A percentile compares a stretch with the other conserved stretches of the same genome.
Evolutionary conservation across 2,797 vertebrate genomes (phyloP).

Genomic region (Enteromius viviparus): DNA sequence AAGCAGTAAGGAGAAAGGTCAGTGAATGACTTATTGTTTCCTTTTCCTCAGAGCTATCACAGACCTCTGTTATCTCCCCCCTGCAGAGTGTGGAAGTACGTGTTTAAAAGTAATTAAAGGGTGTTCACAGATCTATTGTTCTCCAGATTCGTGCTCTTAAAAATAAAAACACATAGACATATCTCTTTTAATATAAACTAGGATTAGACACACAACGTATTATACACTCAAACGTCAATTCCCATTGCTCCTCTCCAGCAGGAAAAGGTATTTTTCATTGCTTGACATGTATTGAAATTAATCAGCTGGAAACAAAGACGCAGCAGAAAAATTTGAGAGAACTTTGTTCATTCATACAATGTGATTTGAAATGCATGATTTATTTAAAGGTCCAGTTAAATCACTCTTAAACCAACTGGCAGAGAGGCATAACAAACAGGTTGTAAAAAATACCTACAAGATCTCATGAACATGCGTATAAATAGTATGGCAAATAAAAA

Average conservation of each 20-base stretch:
- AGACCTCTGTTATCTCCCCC: slow-evolving; percentile 69
- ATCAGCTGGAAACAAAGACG: slow-evolving; percentile 46
- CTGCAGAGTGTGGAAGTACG: slow-evolving; percentile 73
- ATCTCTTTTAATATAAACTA: slow-evolving; percentile 4
- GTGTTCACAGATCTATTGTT: slow-evolving; percentile 57
- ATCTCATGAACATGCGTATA: no score
- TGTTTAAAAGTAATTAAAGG: slow-evolving; percentile 62
- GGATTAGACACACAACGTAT: neutral
- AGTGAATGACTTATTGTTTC: slow-evolving; percentile 72
- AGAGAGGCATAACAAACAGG: no score
- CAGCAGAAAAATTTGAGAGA: slow-evolving; percentile 40
- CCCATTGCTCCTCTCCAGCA: slow-evolving; percentile 40
- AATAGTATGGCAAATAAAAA: no score
- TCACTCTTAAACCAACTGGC: no score
- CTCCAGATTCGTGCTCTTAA: slow-evolving; percentile 54
- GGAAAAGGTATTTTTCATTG: slow-evolving; percentile 44
- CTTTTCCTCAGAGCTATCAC: slow-evolving; percentile 71
- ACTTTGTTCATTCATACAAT: neutral
- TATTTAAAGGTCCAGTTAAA: neutral
- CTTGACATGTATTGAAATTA: slow-evolving; percentile 43
- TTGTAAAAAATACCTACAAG: no score
- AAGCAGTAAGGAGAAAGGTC: slow-evolving; percentile 69
- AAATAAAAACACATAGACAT: slow-evolving; percentile 43
- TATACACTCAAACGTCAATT: slow-evolving; percentile 5
- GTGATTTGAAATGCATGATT: neutral